These are phyloP conservation scores for Crotalus tigris DNA, from an alignment of 2,113 vertebrate genomes.

Conservation along the genomic window DNA sequence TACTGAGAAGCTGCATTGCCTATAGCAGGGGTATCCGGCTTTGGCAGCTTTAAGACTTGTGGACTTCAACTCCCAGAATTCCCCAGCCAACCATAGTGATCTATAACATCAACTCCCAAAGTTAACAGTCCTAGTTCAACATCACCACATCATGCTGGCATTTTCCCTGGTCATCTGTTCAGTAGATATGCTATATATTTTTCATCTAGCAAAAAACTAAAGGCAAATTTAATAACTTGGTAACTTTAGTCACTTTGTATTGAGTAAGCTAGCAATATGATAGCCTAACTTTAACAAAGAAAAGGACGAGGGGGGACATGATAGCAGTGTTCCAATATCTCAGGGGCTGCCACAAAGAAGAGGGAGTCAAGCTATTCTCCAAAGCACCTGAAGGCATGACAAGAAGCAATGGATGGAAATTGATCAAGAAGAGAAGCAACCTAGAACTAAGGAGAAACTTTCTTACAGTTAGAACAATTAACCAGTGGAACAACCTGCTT, in stretches of 20 bases:
- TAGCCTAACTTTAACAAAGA: background rate
- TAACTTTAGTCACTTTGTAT: background rate
- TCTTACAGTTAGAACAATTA: no score
- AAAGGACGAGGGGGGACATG: no score
- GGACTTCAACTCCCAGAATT: background rate
- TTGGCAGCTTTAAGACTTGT: background rate
- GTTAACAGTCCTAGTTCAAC: background rate
- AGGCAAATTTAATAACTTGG: background rate
- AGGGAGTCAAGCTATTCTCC: no score
- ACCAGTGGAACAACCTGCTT: no score
- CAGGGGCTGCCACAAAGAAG: no score
- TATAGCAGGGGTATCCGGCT: background rate
- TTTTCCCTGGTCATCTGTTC: background rate
- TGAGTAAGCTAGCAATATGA: background rate
- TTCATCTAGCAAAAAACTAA: background rate
- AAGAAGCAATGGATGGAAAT: no score
- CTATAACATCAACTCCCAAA: background rate
- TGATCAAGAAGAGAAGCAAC: no score
- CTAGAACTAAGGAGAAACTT: no score
- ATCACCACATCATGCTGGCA: background rate
- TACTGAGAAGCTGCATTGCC: background rate
- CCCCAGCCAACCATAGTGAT: background rate
- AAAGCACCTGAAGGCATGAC: no score
- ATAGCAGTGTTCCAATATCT: no score
- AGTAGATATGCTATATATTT: background rate